A percentile compares a stretch with the other conserved stretches of the same genome.
phyloP scores from a whole-genome alignment of 2,888 invertebrate species.

The Acanthosepion lycidas region DNA sequence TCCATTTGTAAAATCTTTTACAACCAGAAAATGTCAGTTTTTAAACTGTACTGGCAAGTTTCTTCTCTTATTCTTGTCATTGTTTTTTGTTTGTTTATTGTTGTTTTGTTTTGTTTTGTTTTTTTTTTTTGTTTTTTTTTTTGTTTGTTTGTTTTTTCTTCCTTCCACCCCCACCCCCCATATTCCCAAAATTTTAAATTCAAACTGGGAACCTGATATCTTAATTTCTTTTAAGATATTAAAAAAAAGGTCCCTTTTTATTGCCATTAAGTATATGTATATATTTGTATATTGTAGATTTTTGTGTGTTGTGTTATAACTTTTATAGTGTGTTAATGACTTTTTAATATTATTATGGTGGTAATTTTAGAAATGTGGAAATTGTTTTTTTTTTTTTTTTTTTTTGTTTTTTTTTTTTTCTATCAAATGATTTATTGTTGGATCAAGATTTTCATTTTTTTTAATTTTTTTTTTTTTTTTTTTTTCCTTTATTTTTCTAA shows the following conservation, averaged over 20 bases:
- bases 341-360: background rate
- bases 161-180: too few species aligned
- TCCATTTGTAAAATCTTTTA: background rate
- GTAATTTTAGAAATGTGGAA: background rate
- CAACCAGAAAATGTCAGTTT: background rate
- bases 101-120: too few species aligned
- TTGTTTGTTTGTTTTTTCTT: too few species aligned
- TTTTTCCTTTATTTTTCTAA: background rate
- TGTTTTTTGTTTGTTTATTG: too few species aligned
- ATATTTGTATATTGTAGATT: constrained; percentile 33
- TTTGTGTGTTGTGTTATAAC: background rate
- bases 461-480: background rate
- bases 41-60: background rate
- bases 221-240: background rate
- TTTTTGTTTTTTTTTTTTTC: background rate
- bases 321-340: background rate
- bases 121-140: too few species aligned
- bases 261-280: constrained; percentile 3
- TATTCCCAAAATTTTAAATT: background rate
- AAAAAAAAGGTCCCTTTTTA: background rate
- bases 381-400: background rate
- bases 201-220: background rate
- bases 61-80: background rate
- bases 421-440: background rate
- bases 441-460: background rate